Base-by-base conservation (phyloP, 1,140 invertebrate genomes). In the Ruditapes philippinarum region DNA sequence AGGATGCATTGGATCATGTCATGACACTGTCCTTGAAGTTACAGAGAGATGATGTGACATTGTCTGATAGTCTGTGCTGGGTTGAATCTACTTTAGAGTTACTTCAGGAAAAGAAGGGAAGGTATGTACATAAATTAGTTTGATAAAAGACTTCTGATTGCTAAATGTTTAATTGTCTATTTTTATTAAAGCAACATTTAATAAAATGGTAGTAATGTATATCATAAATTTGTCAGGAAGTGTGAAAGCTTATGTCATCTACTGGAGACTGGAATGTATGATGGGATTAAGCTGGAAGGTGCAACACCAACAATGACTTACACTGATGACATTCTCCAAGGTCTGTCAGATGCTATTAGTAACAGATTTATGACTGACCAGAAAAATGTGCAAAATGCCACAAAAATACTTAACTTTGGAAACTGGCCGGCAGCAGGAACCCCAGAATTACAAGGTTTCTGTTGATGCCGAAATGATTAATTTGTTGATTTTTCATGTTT, bases 21-120 rank as follows among this genome's bases (percentile, higher is more conserved):
- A 65, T 82, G 60, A 33, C 22, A 42, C 60, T 82, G 51, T 82
- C 36, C 3, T 25, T 82, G 31, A 82, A 82, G 54, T 36, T 82
- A 12, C 80, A 82, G n/a, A 82, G 25, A 36, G 5, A 11, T 14
- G 25, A n/a, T 33, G 25, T 40, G 3, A 82, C 80, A n/a, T 57
- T 82, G 17, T 62, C 31, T 38, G 80, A 82, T 12, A 82, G 57
- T 45, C 31, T 82, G 36, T 65, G n/a, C 42, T 38, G 80, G 57
- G 80, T 82, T 3, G 80, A 82, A n/a, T 9, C 54, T 5, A 65
- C 80, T 12, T n/a, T 65, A 19, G 80, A 82, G 40, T 17, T 82
- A 19, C 5, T 82, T 12, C 19, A 33, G 19, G 80, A 82, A 5
- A 65, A 65, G 25, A 60, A 36, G 11, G 60, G 14, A 12, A 82